Percentiles rank a stretch among this genome's conserved stretches.
phyloP scores from a whole-genome alignment of 2,888 invertebrate species.

The Girardia tigrina region DNA sequence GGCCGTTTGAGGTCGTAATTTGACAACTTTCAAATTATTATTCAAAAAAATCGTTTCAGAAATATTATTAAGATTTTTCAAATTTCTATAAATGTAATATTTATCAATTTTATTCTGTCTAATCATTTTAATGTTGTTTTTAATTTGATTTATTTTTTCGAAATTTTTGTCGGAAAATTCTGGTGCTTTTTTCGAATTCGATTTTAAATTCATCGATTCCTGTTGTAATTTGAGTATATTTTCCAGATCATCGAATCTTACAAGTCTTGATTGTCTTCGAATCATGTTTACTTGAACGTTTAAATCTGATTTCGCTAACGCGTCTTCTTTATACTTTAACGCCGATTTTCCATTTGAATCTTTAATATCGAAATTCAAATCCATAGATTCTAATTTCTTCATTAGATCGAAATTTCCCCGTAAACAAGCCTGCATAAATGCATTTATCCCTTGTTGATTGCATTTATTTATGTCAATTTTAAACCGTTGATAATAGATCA shows the following conservation, averaged over 20 bases:
- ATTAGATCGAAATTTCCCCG: not conserved
- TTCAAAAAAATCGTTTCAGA: not conserved
- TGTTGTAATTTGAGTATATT: not conserved
- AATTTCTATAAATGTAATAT: not conserved
- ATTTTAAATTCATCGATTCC: not conserved
- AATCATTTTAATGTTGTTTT: not conserved
- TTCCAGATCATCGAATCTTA: not conserved
- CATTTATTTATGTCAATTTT: not conserved
- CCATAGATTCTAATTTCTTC: not conserved
- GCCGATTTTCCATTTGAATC: not conserved
- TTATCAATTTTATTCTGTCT: not conserved
- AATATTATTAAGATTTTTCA: not conserved
- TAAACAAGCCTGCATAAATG: conserved; percentile 3
- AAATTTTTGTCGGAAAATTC: not conserved
- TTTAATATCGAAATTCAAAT: not conserved
- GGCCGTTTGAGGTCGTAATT: not conserved
- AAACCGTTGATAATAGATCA: not conserved
- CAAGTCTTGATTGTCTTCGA: conserved; percentile 7
- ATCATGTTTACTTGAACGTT: not conserved
- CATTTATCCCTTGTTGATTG: not conserved
- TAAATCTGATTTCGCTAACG: not conserved
- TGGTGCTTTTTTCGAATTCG: not conserved
- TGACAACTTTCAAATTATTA: not conserved
- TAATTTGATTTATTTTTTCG: not conserved
- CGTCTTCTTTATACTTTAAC: not conserved